Conservation (phyloP, 64 coral and sea anemone genomes). For the Pocillopora verrucosa region DNA sequence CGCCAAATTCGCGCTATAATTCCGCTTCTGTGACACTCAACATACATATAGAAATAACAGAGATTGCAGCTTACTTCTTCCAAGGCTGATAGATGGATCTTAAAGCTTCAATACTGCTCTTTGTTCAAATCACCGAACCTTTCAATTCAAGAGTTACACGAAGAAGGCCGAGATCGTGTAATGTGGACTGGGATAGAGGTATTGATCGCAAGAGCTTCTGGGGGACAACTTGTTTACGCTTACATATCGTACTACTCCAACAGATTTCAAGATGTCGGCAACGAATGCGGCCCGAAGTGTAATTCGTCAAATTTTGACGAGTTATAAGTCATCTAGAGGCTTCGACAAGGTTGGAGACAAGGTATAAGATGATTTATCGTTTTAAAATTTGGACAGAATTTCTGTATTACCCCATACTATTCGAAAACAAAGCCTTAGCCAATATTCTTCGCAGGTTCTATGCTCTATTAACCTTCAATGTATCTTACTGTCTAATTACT, state of each 20-base stretch:
- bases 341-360: not conserved
- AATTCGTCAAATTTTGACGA: not conserved
- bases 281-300: too few species aligned
- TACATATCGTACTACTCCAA: too few species aligned
- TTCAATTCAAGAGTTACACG: not conserved
- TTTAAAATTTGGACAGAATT: not conserved
- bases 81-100: not conserved
- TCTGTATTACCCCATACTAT: too few species aligned
- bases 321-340: not conserved
- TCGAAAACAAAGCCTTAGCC: too few species aligned
- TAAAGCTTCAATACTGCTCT: not conserved
- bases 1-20: not conserved
- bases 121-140: not conserved
- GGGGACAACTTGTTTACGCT: not conserved
- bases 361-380: not conserved
- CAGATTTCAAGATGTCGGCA: not conserved
- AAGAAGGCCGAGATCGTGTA: not conserved
- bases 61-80: constrained; percentile 4
- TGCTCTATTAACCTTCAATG: too few species aligned
- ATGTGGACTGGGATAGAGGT: not conserved
- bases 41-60: not conserved
- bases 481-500: too few species aligned
- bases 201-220: not conserved
- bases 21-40: not conserved
- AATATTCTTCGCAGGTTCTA: too few species aligned